phyloP scores from a whole-genome alignment of 2,888 invertebrate species.

The Tromatobia lineatoria region DNA sequence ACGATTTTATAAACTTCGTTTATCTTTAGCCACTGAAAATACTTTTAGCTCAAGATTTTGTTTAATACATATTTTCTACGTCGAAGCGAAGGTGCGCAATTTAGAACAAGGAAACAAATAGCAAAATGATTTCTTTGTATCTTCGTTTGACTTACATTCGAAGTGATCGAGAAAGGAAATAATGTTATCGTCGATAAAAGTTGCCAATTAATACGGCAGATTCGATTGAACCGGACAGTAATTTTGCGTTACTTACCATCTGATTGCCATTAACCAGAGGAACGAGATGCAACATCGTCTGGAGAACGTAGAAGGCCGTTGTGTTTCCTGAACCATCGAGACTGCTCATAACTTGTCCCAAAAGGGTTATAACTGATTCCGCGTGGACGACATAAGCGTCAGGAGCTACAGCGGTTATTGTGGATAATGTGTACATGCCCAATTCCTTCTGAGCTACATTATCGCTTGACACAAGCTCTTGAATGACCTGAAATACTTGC shows the following conservation, averaged over 20 bases:
- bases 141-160: too few relatives aligned
- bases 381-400: slow-evolving; percentile 90
- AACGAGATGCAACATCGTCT: slow-evolving; percentile 89
- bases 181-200: too few relatives aligned
- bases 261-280: slow-evolving; percentile 89
- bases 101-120: too few relatives aligned
- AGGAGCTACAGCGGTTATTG: slow-evolving; percentile 90
- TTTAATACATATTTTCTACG: too few relatives aligned
- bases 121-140: too few relatives aligned
- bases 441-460: slow-evolving; percentile 88
- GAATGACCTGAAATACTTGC: slow-evolving; percentile 88
- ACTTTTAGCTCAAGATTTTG: too few relatives aligned
- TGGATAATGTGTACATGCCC: slow-evolving; percentile 89
- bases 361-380: slow-evolving; percentile 86
- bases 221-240: neutral
- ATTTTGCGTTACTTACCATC: slow-evolving; percentile 84
- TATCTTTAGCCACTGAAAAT: too few relatives aligned
- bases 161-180: too few relatives aligned
- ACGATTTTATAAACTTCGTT: too few relatives aligned
- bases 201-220: neutral
- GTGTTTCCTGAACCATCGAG: slow-evolving; percentile 84
- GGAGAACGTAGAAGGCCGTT: slow-evolving; percentile 88
- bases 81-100: too few relatives aligned
- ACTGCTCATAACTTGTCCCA: slow-evolving; percentile 86
- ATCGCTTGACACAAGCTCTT: slow-evolving; percentile 87